Evolutionary conservation across 2,888 invertebrate species (phyloP).

Genomic region (Endotricha flammealis): DNA sequence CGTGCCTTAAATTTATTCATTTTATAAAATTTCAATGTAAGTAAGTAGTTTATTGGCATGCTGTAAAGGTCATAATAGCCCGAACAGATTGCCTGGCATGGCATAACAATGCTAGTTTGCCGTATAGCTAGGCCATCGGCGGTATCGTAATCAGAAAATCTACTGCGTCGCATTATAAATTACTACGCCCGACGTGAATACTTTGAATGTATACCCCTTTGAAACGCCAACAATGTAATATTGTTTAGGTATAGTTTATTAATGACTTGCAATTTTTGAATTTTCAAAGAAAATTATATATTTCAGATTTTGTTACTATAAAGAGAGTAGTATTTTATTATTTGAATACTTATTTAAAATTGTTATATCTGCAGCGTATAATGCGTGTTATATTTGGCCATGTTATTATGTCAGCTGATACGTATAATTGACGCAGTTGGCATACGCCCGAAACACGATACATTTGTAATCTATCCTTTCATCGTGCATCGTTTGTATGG

Average conservation of each 20-base stretch:
- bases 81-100: not conserved
- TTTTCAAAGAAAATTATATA: too few relatives aligned
- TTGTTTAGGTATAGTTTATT: not conserved
- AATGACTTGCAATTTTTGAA: not conserved
- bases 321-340: too few relatives aligned
- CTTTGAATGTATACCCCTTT: not conserved
- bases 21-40: too few relatives aligned
- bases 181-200: not conserved
- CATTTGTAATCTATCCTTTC: slow-evolving; percentile 30
- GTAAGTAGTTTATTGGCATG: slow-evolving; percentile 17
- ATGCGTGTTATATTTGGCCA: slow-evolving; percentile 20
- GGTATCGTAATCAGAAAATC: slow-evolving; percentile 7
- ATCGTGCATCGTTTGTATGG: slow-evolving; percentile 6
- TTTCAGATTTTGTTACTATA: too few relatives aligned
- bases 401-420: slow-evolving; percentile 43
- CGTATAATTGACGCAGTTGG: slow-evolving; percentile 59
- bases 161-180: not conserved
- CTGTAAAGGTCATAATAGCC: slow-evolving; percentile 22
- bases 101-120: slow-evolving; percentile 6
- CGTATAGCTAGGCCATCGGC: not conserved
- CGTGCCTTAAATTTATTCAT: too few relatives aligned
- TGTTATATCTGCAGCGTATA: too few relatives aligned
- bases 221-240: not conserved
- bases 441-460: slow-evolving; percentile 51
- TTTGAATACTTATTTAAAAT: too few relatives aligned